Percentiles rank a stretch among this genome's conserved stretches.
Conservation (phyloP, 2,113 vertebrate species). For the Orcinus orca region DNA sequence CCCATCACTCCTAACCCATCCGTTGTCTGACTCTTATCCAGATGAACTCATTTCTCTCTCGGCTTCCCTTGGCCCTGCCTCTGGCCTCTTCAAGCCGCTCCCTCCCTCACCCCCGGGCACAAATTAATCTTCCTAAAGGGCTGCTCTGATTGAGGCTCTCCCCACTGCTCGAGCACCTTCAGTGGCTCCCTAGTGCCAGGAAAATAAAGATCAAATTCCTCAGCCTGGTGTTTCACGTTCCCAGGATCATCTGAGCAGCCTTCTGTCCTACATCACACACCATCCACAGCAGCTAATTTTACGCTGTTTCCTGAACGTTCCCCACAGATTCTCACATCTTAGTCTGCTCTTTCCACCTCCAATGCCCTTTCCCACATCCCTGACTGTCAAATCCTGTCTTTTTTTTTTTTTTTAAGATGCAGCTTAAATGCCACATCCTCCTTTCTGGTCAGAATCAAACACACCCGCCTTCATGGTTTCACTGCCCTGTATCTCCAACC, state of each 20-base stretch:
- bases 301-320: too few species aligned
- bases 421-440: not conserved
- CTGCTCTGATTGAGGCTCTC: not conserved
- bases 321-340: not conserved
- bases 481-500: not conserved
- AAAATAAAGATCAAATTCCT: not conserved
- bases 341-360: not conserved
- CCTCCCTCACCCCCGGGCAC: not conserved
- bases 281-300: not conserved
- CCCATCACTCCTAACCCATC: accelerated
- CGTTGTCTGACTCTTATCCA: not conserved
- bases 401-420: not conserved
- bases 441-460: not conserved
- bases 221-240: accelerated
- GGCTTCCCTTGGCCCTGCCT: not conserved
- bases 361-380: not conserved
- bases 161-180: not conserved
- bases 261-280: not conserved
- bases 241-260: not conserved
- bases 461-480: not conserved
- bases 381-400: not conserved
- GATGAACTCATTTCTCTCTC: not conserved
- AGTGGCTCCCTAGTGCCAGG: not conserved
- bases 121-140: not conserved
- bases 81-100: not conserved